Conservation (phyloP, 2,888 invertebrate genomes). For the Cynaeus angustus region DNA sequence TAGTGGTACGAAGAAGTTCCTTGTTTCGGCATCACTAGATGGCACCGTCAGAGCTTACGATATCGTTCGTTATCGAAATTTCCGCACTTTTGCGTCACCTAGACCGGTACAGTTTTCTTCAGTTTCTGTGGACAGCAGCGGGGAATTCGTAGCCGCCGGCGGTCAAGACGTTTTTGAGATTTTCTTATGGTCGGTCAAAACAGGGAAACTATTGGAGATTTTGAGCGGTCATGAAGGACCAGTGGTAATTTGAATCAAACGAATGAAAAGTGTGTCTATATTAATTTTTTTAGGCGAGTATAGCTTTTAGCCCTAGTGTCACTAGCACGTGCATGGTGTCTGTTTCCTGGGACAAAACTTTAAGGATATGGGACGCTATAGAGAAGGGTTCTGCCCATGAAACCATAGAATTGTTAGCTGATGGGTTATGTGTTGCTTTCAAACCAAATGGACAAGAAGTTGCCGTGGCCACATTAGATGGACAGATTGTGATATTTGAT, state of each 20-base stretch:
- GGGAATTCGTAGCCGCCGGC: constrained; percentile 96
- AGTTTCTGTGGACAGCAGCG: constrained; percentile 89
- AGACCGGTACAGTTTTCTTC: constrained; percentile 94
- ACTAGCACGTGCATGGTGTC: constrained; percentile 87
- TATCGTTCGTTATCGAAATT: constrained; percentile 96
- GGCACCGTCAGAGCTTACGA: constrained; percentile 98
- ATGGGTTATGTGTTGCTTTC: constrained; percentile 89
- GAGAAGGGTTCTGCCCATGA: constrained; percentile 88
- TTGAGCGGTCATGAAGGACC: constrained; percentile 96
- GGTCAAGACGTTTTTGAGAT: constrained; percentile 96
- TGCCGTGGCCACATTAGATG: constrained; percentile 93
- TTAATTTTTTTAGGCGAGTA: constrained; percentile 68
- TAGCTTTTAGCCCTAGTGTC: constrained; percentile 85
- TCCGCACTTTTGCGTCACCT: constrained; percentile 95
- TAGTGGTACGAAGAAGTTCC: constrained; percentile 92
- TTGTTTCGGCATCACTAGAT: constrained; percentile 95
- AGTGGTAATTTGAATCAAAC: constrained; percentile 73
- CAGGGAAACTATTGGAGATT: constrained; percentile 92
- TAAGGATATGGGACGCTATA: constrained; percentile 94
- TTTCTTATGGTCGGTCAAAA: constrained; percentile 96
- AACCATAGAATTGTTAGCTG: constrained; percentile 83
- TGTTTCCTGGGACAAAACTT: constrained; percentile 95
- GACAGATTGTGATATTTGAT: constrained; percentile 88
- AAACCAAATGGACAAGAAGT: constrained; percentile 94
- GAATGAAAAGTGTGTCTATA: background rate